These are phyloP conservation scores for Xenus cinereus DNA, from an alignment of 2,113 vertebrate species.

Conservation along the genomic window DNA sequence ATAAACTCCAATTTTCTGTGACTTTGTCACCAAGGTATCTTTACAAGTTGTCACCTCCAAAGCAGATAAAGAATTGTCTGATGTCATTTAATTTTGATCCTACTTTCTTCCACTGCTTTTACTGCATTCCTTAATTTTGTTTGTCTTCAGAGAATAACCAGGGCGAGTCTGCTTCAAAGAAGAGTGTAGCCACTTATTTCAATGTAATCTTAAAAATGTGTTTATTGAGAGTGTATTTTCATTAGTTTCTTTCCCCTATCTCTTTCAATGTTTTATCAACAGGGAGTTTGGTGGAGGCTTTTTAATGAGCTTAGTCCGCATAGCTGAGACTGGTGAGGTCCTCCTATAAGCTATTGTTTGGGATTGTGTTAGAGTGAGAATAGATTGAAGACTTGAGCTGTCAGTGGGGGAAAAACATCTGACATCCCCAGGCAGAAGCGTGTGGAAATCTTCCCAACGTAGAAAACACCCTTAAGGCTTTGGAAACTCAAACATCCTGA, in stretches of 20 bases:
- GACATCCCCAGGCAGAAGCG: neutral
- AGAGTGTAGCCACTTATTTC: neutral
- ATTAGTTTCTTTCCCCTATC: neutral
- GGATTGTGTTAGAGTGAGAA: neutral
- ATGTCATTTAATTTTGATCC: neutral
- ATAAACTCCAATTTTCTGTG: neutral
- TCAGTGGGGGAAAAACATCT: neutral
- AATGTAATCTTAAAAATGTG: accelerated
- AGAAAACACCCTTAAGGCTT: neutral
- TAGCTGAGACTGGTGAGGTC: neutral
- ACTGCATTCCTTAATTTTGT: neutral
- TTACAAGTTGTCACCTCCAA: neutral
- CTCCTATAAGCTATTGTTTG: neutral
- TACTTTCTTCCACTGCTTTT: neutral
- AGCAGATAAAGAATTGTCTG: neutral
- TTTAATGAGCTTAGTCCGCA: neutral
- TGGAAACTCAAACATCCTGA: neutral
- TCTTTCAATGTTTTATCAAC: neutral
- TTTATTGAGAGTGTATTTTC: neutral
- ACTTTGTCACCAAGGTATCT: neutral
- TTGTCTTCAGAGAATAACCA: neutral
- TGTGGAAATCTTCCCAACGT: neutral
- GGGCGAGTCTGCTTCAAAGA: neutral
- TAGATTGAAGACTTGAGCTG: neutral
- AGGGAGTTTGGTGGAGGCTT: neutral